Percentiles rank a stretch among this genome's conserved stretches.
These are phyloP conservation scores for Trypoxylus dichotomus DNA, from an alignment of 1,140 invertebrate genomes.

Conservation along the genomic window DNA sequence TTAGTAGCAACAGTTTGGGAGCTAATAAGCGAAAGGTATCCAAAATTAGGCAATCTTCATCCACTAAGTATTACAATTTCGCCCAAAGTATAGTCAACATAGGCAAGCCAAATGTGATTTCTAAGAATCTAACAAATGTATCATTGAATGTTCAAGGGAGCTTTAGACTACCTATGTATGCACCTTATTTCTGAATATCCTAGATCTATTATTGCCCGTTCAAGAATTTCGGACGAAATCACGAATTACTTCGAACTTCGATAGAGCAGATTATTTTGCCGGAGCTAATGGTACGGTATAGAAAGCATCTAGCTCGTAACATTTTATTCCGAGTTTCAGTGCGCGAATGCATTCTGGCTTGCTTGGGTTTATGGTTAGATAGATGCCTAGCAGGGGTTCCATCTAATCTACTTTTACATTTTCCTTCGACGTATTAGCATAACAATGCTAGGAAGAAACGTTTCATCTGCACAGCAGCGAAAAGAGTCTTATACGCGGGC, in stretches of 20 bases:
- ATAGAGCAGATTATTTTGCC: background rate
- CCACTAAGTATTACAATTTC: too few species aligned
- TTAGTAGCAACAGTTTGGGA: too few species aligned
- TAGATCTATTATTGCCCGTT: too few species aligned
- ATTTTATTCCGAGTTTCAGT: conserved; percentile 3
- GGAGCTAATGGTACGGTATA: background rate
- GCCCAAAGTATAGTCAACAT: too few species aligned
- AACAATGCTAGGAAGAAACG: conserved; percentile 13
- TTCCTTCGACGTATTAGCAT: conserved; percentile 14
- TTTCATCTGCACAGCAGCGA: background rate
- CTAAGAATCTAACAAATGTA: too few species aligned
- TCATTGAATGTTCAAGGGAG: too few species aligned
- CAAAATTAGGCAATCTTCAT: too few species aligned
- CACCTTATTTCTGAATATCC: too few species aligned
- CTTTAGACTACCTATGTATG: too few species aligned
- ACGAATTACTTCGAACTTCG: background rate
- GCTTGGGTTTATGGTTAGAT: background rate
- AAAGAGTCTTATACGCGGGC: background rate
- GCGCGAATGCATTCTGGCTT: background rate
- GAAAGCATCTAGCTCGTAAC: conserved; percentile 9
- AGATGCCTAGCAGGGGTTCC: background rate
- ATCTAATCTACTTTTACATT: conserved; percentile 23
- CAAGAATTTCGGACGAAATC: background rate
- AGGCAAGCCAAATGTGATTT: too few species aligned
- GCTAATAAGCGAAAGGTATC: too few species aligned